Evolutionary conservation across 2,888 invertebrate species (phyloP), one percentile per base, ranked within the genome.

Genomic region (Allacma fusca): DNA sequence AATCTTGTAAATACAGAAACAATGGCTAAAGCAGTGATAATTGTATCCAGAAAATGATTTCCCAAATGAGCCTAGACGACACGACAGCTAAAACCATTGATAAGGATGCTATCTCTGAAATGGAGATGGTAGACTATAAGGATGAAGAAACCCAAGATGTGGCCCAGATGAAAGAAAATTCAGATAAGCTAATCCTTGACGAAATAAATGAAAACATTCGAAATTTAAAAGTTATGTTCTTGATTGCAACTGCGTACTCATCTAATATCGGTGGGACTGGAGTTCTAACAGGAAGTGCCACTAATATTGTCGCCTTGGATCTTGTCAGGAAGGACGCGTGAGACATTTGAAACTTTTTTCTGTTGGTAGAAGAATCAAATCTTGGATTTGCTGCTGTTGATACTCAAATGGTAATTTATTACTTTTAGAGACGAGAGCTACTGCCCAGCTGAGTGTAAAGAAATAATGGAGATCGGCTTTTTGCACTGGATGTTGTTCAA

Each of bases 401-500:
- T 29, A 23, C 23, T 2, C 43, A 21, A 34, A 12, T 23, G 13
- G 19, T 9, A 12, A 16, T 19, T 50, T 19, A 5, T 50, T 24
- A 19, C 78, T 73, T 72, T 23, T 67, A 82, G 82, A 1, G 83
- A 83, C 0, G 81, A 82, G 71, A 78, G 78, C 12, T 65, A 78
- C 9, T 82, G 82, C n/a, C 75, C 80, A 1, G 79, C 74, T 72
- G 81, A 75, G 4, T 84, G 84, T 74, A 77, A 77, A 65, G 44
- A 70, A 16, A 67, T 81, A 13, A 73, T 83, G 26, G 57, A 81
- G 43, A 82, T 83, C 1, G 82, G 81, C 23, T 83, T 83, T 44
- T 34, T 83, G 16, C 80, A 83, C 59, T 83, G 83, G 83, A 83
- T 83, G 82, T 13, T 80, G 0, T 84, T 82, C 76, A 84, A 83